A percentile compares a stretch with the other conserved stretches of the same genome.
Evolutionary conservation across 2,888 invertebrate genomes (phyloP).

Genomic region (Rotaria socialis): DNA sequence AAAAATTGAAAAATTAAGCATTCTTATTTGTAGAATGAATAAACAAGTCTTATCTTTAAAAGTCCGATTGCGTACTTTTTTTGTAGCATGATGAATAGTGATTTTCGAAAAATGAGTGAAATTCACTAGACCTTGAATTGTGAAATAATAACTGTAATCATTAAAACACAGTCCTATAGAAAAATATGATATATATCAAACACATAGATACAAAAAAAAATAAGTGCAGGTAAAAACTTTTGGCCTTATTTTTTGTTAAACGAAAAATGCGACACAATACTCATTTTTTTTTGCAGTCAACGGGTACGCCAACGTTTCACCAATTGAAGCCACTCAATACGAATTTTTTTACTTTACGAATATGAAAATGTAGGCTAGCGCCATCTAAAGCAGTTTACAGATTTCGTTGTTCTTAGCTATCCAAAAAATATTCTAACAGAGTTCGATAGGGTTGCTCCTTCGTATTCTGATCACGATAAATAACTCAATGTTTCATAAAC

Average conservation of each 20-base stretch:
- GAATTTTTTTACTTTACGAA: not conserved
- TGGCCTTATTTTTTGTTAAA: not conserved
- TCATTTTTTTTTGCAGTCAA: not conserved
- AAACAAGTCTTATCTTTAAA: too few relatives aligned
- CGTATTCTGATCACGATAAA: too few relatives aligned
- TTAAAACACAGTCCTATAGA: not conserved
- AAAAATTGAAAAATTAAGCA: too few relatives aligned
- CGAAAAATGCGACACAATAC: not conserved
- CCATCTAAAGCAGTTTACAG: too few relatives aligned
- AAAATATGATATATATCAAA: not conserved
- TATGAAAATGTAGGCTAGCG: too few relatives aligned
- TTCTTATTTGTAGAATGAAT: too few relatives aligned
- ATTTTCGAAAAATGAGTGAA: not conserved
- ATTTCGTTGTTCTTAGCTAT: too few relatives aligned
- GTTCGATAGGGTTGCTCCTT: too few relatives aligned
- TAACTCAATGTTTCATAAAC: too few relatives aligned
- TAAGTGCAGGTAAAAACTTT: not conserved
- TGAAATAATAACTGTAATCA: not conserved
- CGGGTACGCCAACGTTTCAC: not conserved
- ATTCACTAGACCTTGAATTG: not conserved
- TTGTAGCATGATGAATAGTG: not conserved
- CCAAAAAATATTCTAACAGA: too few relatives aligned
- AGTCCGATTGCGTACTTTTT: too few relatives aligned
- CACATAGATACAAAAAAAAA: not conserved
- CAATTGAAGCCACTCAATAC: not conserved